A percentile compares a stretch with the other conserved stretches of the same genome.
Conservation (phyloP, 1,140 invertebrate genomes). For the Drosophila gunungcola region DNA sequence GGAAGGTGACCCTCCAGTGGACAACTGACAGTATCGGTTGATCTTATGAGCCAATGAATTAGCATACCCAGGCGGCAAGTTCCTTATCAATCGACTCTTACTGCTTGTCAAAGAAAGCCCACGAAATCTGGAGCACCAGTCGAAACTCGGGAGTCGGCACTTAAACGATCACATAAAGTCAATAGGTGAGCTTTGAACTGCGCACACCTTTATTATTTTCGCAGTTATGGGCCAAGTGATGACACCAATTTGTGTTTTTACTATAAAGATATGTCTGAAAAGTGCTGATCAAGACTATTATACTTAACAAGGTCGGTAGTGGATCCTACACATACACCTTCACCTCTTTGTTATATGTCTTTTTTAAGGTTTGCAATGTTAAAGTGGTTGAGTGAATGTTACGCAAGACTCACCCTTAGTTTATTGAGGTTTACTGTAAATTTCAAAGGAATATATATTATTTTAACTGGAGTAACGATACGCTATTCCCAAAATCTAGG, state of each 20-base stretch:
- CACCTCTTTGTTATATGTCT: neutral
- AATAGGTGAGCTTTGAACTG: neutral
- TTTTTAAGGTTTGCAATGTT: neutral
- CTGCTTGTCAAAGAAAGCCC: constrained; percentile 51
- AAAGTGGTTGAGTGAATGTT: constrained; percentile 1
- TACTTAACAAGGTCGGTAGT: neutral
- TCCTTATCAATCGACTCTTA: constrained; percentile 21
- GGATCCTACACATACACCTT: neutral
- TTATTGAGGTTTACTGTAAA: neutral
- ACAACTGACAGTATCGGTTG: constrained; percentile 28
- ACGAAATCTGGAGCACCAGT: constrained; percentile 16
- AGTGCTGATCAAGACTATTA: neutral
- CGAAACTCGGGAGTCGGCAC: constrained; percentile 26
- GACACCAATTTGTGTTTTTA: neutral
- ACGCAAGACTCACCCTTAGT: constrained; percentile 1
- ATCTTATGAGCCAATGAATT: constrained; percentile 30
- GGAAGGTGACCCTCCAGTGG: constrained; percentile 7
- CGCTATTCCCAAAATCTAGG: neutral
- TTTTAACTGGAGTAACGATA: constrained; percentile 4
- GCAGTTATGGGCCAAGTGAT: neutral
- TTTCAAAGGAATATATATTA: no score
- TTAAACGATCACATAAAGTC: constrained; percentile 1
- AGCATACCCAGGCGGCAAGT: constrained; percentile 10
- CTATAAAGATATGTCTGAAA: no score
- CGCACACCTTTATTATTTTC: neutral